Evolutionary conservation across 2,113 vertebrate genomes (phyloP).

Genomic region (Sitta europaea): DNA sequence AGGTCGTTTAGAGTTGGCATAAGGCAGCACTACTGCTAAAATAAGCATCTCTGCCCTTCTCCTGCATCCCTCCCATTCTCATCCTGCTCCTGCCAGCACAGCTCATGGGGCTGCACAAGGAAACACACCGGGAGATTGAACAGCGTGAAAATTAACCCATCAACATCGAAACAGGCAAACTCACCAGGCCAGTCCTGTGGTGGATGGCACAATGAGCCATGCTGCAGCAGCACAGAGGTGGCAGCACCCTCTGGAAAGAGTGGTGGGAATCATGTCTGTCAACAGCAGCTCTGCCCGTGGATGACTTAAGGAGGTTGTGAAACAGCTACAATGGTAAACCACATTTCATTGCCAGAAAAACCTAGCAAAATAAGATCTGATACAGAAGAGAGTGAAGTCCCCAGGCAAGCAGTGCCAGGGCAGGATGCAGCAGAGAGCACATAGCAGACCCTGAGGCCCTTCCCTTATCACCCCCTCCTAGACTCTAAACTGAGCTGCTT

Average conservation of each 20-base stretch:
- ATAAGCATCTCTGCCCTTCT: background rate
- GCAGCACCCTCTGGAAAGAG: background rate
- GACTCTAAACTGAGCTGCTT: background rate
- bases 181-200: background rate
- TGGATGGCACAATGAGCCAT: fast-evolving
- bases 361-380: background rate
- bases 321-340: background rate
- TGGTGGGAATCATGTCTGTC: fast-evolving
- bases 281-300: background rate
- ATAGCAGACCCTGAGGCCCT: fast-evolving
- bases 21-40: background rate
- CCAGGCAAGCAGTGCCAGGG: background rate
- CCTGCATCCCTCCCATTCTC: background rate
- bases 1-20: background rate
- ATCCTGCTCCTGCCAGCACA: background rate
- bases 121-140: background rate
- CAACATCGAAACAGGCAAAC: background rate
- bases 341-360: background rate
- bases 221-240: background rate
- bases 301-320: background rate
- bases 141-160: background rate
- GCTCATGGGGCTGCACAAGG: fast-evolving
- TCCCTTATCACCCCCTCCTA: background rate
- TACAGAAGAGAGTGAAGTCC: background rate
- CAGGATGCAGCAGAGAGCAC: background rate